Evolutionary conservation across 2,113 vertebrate species (phyloP).

Genomic region (Semnornis frantzii): DNA sequence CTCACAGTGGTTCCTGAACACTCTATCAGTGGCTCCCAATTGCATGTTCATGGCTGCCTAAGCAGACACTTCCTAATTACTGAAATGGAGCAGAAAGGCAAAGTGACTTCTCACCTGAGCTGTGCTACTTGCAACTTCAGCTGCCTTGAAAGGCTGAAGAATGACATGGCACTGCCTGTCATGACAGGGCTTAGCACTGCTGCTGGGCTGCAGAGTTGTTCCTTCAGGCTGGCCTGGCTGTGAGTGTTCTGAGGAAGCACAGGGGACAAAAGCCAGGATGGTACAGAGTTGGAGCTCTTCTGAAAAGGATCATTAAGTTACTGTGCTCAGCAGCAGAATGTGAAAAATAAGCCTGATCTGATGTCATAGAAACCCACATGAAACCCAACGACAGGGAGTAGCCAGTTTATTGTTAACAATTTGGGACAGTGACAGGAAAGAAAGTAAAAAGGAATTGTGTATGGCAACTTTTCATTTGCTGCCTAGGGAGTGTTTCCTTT

Average conservation of each 20-base stretch:
- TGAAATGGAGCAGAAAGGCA: not conserved
- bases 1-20: not conserved
- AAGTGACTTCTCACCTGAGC: not conserved
- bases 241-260: not conserved
- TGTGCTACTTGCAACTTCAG: not conserved
- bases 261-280: accelerated
- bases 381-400: not conserved
- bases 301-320: not conserved
- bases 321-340: not conserved
- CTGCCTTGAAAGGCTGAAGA: not conserved
- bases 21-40: not conserved
- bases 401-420: not conserved
- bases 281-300: not conserved
- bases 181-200: not conserved
- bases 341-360: not conserved
- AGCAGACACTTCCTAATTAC: not conserved
- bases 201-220: not conserved
- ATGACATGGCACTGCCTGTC: not conserved
- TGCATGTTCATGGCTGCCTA: not conserved
- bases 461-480: not conserved
- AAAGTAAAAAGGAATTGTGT: not conserved
- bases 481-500: not conserved
- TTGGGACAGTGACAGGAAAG: not conserved
- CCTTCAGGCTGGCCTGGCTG: not conserved
- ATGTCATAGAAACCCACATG: not conserved